Evolutionary conservation across 2,113 vertebrate genomes (phyloP).

Genomic region (Ctenodactylus gundi): DNA sequence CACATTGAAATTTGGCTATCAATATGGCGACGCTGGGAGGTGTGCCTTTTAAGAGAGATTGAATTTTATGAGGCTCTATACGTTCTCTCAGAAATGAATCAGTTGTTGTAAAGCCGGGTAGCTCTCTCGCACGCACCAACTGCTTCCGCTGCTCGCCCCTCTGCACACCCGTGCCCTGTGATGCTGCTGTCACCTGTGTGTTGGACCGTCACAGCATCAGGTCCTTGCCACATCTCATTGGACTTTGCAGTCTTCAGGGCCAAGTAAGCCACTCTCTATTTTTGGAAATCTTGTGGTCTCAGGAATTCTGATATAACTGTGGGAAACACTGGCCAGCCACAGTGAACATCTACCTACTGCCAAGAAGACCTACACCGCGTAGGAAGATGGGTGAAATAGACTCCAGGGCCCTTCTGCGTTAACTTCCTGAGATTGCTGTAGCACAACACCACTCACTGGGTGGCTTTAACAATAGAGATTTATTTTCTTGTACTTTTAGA

Average conservation of each 20-base stretch:
- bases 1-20: background rate
- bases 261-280: background rate
- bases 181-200: too few relatives aligned
- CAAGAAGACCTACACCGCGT: background rate
- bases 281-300: background rate
- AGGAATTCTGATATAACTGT: background rate
- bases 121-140: background rate
- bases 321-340: background rate
- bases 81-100: background rate
- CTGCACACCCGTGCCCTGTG: too few relatives aligned
- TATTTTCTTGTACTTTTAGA: background rate
- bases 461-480: background rate
- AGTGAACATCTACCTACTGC: background rate
- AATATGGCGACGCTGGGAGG: too few relatives aligned
- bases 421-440: background rate
- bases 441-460: background rate
- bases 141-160: background rate
- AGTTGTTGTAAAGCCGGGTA: background rate
- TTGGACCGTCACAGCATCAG: background rate
- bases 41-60: background rate
- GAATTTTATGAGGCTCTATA: background rate
- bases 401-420: background rate
- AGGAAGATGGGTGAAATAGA: background rate
- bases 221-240: background rate
- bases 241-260: background rate